Percentiles rank a stretch among this genome's conserved stretches.
These are phyloP conservation scores for Sebastes baramenuke DNA, from an alignment of 2,797 vertebrate species.

Conservation along the genomic window DNA sequence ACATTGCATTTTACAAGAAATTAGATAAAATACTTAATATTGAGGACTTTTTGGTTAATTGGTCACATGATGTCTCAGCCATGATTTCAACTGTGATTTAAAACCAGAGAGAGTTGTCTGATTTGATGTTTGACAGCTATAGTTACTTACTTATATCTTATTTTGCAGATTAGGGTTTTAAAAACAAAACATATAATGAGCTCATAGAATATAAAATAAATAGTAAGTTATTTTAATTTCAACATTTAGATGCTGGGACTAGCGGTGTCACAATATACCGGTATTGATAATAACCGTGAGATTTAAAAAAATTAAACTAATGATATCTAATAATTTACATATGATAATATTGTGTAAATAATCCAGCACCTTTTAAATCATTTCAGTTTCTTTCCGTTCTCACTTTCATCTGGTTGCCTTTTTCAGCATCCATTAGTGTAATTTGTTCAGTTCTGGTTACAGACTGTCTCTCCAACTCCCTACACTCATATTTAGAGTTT, in stretches of 20 bases:
- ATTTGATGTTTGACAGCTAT: neutral
- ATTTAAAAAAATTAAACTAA: neutral
- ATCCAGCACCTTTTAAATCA: neutral
- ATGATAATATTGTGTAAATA: neutral
- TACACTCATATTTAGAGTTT: neutral
- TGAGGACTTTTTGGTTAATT: no score
- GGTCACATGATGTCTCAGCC: no score
- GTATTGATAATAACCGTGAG: neutral
- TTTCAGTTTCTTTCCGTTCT: neutral
- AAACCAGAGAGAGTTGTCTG: no score
- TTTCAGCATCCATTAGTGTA: neutral
- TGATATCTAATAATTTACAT: neutral
- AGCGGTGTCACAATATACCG: neutral
- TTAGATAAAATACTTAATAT: no score
- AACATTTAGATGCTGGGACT: neutral
- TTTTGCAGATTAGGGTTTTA: neutral
- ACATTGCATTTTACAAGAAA: no score
- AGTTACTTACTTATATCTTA: neutral
- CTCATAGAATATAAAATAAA: neutral
- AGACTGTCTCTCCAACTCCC: no score
- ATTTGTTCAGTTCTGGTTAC: neutral
- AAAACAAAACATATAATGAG: neutral
- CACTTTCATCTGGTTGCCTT: neutral
- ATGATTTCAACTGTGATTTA: no score
- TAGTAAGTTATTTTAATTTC: neutral